Evolutionary conservation across 2,113 vertebrate species (phyloP).

Genomic region (Loxodonta africana): DNA sequence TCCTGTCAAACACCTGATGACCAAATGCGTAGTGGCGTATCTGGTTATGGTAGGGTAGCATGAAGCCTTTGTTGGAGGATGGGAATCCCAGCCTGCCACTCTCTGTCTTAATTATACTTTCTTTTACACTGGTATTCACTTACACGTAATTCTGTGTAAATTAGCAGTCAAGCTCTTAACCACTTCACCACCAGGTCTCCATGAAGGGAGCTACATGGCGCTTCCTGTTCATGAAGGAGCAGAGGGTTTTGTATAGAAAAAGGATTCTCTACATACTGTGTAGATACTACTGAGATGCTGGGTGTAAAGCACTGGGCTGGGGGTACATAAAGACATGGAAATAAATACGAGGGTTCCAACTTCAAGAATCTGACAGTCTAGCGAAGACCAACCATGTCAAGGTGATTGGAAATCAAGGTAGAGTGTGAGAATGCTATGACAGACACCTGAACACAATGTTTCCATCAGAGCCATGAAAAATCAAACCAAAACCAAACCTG

Average conservation of each 20-base stretch:
- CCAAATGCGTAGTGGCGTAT: no score
- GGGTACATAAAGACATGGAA: accelerated
- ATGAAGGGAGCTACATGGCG: no score
- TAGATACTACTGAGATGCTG: neutral
- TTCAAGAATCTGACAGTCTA: accelerated
- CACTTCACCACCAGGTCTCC: no score
- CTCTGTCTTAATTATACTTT: no score
- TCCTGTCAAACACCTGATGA: neutral
- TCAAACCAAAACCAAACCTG: no score
- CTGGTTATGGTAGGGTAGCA: no score
- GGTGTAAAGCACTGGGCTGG: accelerated
- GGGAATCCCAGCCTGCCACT: no score
- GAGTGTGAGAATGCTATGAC: accelerated
- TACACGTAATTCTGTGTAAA: no score
- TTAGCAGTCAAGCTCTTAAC: no score
- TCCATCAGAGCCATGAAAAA: neutral
- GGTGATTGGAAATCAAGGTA: accelerated
- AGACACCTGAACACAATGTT: accelerated
- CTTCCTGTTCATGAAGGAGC: accelerated
- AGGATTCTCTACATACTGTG: accelerated
- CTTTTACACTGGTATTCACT: no score
- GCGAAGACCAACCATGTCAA: neutral
- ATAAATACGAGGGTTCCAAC: accelerated
- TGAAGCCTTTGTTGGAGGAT: no score
- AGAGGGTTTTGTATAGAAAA: neutral